Evolutionary conservation across 2,113 vertebrate species (phyloP).

Genomic region (Psophia crepitans): DNA sequence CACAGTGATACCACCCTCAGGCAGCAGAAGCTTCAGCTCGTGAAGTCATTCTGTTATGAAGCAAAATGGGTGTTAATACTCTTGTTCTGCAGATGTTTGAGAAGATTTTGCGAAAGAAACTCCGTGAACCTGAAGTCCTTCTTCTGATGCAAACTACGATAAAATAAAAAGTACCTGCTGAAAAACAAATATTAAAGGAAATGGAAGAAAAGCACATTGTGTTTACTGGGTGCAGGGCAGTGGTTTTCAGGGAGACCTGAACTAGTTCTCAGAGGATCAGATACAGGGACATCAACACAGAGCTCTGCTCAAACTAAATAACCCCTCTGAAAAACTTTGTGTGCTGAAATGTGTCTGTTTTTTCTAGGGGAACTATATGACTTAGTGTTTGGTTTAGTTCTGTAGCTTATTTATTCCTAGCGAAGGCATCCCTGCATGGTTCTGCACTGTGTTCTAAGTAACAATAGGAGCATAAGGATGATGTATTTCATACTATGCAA

Average conservation of each 20-base stretch:
- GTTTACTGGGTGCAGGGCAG: background rate
- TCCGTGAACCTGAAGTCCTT: background rate
- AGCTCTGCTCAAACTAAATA: background rate
- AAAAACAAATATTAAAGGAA: background rate
- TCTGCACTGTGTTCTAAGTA: background rate
- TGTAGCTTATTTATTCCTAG: background rate
- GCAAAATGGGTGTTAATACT: background rate
- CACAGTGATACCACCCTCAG: accelerated
- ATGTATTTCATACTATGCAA: background rate
- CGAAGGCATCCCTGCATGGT: background rate
- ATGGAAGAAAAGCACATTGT: background rate
- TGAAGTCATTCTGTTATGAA: background rate
- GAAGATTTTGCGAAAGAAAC: background rate
- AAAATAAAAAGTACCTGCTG: background rate
- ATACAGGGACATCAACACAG: background rate
- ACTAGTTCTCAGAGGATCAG: background rate
- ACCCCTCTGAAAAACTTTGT: background rate
- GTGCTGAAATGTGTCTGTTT: background rate
- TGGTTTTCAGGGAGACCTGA: background rate
- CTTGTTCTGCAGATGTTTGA: background rate
- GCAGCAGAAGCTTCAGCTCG: background rate
- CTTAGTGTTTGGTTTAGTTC: background rate
- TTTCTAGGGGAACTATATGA: background rate
- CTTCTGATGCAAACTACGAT: background rate
- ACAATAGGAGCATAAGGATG: background rate